Percentiles rank a stretch among this genome's conserved stretches.
phyloP scores from a whole-genome alignment of 2,113 vertebrate species.

The Zosterops lateralis region DNA sequence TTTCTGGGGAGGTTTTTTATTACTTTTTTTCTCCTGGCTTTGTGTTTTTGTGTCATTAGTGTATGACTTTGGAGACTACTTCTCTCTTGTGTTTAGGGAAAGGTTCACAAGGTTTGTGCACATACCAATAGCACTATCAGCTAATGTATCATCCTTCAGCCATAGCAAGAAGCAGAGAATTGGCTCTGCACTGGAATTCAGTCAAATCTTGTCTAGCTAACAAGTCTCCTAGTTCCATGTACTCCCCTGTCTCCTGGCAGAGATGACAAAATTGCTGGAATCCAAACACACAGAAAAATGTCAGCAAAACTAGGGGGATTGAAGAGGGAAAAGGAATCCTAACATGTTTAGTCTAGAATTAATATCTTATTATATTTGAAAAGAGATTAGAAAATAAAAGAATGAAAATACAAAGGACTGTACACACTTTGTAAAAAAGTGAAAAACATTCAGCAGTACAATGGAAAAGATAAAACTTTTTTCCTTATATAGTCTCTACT shows the following conservation, averaged over 20 bases:
- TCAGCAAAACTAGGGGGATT: background rate
- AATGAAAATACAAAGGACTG: background rate
- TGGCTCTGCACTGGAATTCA: background rate
- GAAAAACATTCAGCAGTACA: background rate
- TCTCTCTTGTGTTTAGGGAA: background rate
- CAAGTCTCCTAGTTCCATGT: background rate
- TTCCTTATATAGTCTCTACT: background rate
- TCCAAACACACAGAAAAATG: background rate
- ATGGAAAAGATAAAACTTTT: background rate
- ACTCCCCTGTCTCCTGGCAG: background rate
- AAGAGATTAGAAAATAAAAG: background rate
- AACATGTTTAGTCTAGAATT: background rate
- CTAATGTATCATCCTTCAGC: background rate
- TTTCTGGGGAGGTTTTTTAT: background rate
- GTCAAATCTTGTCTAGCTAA: background rate
- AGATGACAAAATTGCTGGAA: background rate
- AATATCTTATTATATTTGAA: background rate
- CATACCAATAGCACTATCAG: background rate
- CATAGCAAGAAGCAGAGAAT: background rate
- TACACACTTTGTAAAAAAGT: background rate
- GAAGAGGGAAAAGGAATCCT: background rate
- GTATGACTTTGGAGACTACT: background rate
- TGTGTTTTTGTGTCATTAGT: background rate
- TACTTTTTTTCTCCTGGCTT: background rate
- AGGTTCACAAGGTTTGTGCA: background rate